Percentiles rank a stretch among this genome's conserved stretches.
Conservation (phyloP, 2,888 invertebrate genomes). For the Elmis aenea region DNA sequence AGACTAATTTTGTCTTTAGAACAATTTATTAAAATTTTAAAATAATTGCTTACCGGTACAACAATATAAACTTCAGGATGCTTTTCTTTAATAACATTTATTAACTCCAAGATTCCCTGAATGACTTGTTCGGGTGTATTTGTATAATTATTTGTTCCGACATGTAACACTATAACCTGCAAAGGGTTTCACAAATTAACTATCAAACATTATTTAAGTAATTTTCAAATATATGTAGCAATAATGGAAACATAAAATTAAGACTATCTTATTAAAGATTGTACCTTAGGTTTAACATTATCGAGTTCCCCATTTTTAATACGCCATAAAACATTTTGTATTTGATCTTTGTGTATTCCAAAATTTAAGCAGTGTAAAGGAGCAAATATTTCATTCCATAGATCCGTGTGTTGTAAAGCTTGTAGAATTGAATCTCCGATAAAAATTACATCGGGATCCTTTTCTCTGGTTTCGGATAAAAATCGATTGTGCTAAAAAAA, state of each 20-base stretch:
- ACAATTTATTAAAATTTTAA: too few species aligned
- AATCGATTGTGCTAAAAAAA: constrained; percentile 75
- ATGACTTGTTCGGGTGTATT: constrained; percentile 76
- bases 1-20: not conserved
- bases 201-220: constrained; percentile 1
- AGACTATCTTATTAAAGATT: constrained; percentile 1
- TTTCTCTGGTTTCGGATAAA: constrained; percentile 77
- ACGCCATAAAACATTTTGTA: constrained; percentile 87
- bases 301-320: constrained; percentile 86
- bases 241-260: too few species aligned
- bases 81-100: constrained; percentile 67
- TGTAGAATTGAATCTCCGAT: constrained; percentile 86
- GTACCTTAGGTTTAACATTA: constrained; percentile 80
- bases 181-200: constrained; percentile 6
- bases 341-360: constrained; percentile 83
- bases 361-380: constrained; percentile 89
- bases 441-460: constrained; percentile 89
- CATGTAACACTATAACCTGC: constrained; percentile 79
- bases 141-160: constrained; percentile 83
- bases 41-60: constrained; percentile 75
- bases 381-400: constrained; percentile 87
- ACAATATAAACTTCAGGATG: constrained; percentile 78
- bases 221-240: too few species aligned
- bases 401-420: constrained; percentile 74
- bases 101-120: constrained; percentile 75